Conservation (phyloP, 2,797 vertebrate genomes). For the Fringilla coelebs region DNA sequence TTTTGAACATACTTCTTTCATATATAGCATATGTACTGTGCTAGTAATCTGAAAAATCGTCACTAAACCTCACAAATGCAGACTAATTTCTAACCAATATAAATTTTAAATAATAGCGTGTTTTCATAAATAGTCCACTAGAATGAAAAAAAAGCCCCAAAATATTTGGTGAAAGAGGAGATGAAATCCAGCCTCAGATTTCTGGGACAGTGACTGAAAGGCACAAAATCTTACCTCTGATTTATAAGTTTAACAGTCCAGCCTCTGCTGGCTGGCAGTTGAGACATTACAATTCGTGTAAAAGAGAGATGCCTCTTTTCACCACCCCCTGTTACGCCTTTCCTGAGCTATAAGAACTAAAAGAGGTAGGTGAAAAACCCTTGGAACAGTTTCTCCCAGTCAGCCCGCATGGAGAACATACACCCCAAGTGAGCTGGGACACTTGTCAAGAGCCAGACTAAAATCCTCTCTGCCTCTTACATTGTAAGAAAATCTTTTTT, state of each 20-base stretch:
- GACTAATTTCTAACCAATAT: not conserved
- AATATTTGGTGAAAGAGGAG: not conserved
- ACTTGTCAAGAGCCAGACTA: not conserved
- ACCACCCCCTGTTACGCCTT: not conserved
- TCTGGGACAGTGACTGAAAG: not conserved
- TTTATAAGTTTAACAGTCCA: not conserved
- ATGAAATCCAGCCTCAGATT: not conserved
- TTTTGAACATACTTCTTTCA: not conserved
- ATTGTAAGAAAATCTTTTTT: not conserved
- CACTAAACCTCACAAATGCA: not conserved
- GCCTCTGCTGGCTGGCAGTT: rapidly evolving
- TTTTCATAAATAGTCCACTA: not conserved
- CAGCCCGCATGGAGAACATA: not conserved
- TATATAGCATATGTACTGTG: rapidly evolving
- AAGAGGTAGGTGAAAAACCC: not conserved
- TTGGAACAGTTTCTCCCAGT: not conserved
- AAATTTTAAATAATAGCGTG: not conserved
- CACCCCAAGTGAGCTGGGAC: rapidly evolving
- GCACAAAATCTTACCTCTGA: not conserved
- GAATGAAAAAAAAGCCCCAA: not conserved
- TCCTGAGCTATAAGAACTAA: not conserved
- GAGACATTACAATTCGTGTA: rapidly evolving
- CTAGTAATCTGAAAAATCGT: not conserved
- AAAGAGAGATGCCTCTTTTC: not conserved
- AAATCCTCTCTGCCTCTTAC: not conserved